Evolutionary conservation across 1,140 invertebrate species (phyloP).

Genomic region (Papilio machaon): DNA sequence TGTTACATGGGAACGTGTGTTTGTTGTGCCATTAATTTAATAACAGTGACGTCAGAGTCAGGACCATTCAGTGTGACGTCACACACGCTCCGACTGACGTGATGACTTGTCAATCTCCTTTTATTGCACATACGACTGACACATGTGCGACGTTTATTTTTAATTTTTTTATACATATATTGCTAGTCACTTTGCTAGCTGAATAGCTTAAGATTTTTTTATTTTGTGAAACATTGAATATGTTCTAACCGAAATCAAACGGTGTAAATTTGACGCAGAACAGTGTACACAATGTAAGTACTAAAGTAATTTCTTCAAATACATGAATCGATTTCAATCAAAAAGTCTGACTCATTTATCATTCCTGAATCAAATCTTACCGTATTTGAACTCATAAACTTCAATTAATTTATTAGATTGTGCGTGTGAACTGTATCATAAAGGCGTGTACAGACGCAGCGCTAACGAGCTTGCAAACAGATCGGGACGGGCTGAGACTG

Average conservation of each 20-base stretch:
- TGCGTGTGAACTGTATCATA: conserved; percentile 37
- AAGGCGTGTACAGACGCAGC: conserved; percentile 50
- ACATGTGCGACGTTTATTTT: conserved; percentile 2
- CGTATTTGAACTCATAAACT: neutral
- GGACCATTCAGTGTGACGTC: conserved; percentile 14
- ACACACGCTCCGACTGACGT: neutral
- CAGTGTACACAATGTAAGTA: too few relatives aligned
- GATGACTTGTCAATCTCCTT: conserved; percentile 11
- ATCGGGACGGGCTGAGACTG: neutral
- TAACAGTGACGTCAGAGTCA: conserved; percentile 2
- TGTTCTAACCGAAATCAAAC: too few relatives aligned
- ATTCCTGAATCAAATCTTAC: neutral
- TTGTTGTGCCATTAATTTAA: conserved; percentile 1
- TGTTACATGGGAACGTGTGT: neutral
- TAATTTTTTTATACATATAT: neutral
- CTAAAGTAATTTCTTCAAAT: too few relatives aligned
- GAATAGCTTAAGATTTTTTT: too few relatives aligned
- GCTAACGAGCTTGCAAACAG: conserved; percentile 64
- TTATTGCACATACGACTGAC: neutral
- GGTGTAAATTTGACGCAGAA: too few relatives aligned
- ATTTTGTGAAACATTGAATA: too few relatives aligned
- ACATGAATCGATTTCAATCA: neutral
- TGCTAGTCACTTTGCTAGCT: neutral
- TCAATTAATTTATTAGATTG: conserved; percentile 25
- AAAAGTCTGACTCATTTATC: neutral